phyloP scores from a whole-genome alignment of 2,888 invertebrate genomes.

The Hypolimnas misippus region DNA sequence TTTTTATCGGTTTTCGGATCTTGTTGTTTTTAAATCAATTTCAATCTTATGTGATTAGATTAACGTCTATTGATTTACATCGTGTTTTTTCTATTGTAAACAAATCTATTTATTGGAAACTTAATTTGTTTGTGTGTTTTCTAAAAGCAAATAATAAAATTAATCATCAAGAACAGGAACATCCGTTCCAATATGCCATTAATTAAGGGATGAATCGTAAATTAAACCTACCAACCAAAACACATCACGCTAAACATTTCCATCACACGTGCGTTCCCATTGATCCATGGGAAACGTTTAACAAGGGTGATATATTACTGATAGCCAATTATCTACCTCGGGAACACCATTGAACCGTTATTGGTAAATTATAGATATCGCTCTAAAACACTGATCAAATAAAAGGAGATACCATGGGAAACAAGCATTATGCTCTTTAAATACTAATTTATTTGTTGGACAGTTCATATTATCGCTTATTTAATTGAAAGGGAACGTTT shows the following conservation, averaged over 20 bases:
- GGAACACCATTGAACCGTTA: constrained; percentile 49
- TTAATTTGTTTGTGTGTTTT: no score
- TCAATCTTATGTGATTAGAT: background rate
- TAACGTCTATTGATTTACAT: background rate
- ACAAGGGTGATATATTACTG: constrained; percentile 70
- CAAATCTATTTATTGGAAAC: no score
- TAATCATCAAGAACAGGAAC: constrained; percentile 1
- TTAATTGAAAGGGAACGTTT: constrained; percentile 16
- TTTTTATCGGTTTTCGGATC: background rate
- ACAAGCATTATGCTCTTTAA: constrained; percentile 6
- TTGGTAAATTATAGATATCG: constrained; percentile 60
- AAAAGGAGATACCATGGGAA: constrained; percentile 38
- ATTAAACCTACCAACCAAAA: constrained; percentile 45
- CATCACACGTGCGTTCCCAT: constrained; percentile 38
- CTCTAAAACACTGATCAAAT: constrained; percentile 46
- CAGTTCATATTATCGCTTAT: constrained; percentile 11
- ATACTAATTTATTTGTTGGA: background rate
- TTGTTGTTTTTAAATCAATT: background rate
- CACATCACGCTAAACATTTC: constrained; percentile 25
- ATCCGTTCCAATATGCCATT: constrained; percentile 6
- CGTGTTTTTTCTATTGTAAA: no score
- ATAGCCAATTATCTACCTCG: constrained; percentile 74
- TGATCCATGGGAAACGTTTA: constrained; percentile 77
- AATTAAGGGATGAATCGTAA: constrained; percentile 29
- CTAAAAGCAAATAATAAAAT: background rate